Evolutionary conservation across 2,888 invertebrate genomes (phyloP).

Genomic region (Nymphalis urticae): DNA sequence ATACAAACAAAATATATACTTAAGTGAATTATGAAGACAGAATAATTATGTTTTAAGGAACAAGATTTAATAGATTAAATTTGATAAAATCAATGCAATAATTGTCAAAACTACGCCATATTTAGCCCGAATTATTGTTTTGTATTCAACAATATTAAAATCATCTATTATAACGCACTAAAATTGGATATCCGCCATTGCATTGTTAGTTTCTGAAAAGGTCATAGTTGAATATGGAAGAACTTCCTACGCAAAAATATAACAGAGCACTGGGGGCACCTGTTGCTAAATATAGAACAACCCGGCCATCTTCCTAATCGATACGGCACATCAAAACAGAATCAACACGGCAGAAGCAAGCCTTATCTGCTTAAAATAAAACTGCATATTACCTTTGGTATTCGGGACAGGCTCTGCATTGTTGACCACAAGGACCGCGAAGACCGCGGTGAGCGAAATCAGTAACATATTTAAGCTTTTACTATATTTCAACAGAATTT

Average conservation of each 20-base stretch:
- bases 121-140: too few relatives aligned
- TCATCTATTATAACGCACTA: neutral
- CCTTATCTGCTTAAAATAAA: slow-evolving; percentile 19
- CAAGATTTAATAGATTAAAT: neutral
- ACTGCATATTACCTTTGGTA: slow-evolving; percentile 61
- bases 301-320: slow-evolving; percentile 61
- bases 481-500: slow-evolving; percentile 13
- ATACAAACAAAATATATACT: neutral
- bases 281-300: slow-evolving; percentile 77
- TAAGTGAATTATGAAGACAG: neutral
- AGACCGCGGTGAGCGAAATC: slow-evolving; percentile 66
- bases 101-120: too few relatives aligned
- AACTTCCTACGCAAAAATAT: slow-evolving; percentile 64
- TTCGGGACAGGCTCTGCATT: slow-evolving; percentile 69
- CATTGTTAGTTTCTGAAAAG: slow-evolving; percentile 36
- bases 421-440: slow-evolving; percentile 66
- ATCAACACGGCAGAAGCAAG: slow-evolving; percentile 33
- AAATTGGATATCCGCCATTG: neutral
- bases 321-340: slow-evolving; percentile 50
- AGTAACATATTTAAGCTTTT: slow-evolving; percentile 59
- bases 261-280: slow-evolving; percentile 62
- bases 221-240: slow-evolving; percentile 52
- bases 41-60: neutral
- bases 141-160: neutral
- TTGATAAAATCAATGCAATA: too few relatives aligned